These are phyloP conservation scores for Hypolimnas misippus DNA, from an alignment of 2,888 invertebrate species.

Conservation along the genomic window DNA sequence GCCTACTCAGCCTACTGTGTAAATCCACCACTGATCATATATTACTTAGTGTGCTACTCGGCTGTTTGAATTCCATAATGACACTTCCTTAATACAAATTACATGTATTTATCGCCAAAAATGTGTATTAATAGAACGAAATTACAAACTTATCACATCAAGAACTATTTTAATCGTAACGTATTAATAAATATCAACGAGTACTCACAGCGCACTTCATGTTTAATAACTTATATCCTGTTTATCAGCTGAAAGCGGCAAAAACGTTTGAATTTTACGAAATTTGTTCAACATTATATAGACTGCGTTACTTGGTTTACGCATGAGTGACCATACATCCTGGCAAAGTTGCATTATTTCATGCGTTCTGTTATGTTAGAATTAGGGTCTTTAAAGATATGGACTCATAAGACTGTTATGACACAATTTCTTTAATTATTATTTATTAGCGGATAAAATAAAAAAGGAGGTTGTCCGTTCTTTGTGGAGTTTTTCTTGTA, in stretches of 20 bases:
- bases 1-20: too few species aligned
- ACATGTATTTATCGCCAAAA: too few species aligned
- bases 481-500: too few species aligned
- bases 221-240: constrained; percentile 38
- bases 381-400: constrained; percentile 15
- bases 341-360: constrained; percentile 33
- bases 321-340: constrained; percentile 42
- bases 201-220: constrained; percentile 76
- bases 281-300: constrained; percentile 43
- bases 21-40: too few species aligned
- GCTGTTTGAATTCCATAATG: too few species aligned
- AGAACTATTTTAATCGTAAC: neutral
- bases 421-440: too few species aligned
- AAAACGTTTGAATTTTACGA: constrained; percentile 37
- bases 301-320: constrained; percentile 35
- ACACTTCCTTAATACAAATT: too few species aligned
- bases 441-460: too few species aligned
- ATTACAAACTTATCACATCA: too few species aligned
- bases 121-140: too few species aligned
- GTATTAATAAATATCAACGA: neutral
- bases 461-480: too few species aligned
- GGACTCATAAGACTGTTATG: neutral
- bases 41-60: too few species aligned
- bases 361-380: constrained; percentile 12
- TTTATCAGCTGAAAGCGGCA: constrained; percentile 34